These are phyloP conservation scores for Pachycephus smyrnensis DNA, from an alignment of 2,888 invertebrate genomes.

Conservation along the genomic window DNA sequence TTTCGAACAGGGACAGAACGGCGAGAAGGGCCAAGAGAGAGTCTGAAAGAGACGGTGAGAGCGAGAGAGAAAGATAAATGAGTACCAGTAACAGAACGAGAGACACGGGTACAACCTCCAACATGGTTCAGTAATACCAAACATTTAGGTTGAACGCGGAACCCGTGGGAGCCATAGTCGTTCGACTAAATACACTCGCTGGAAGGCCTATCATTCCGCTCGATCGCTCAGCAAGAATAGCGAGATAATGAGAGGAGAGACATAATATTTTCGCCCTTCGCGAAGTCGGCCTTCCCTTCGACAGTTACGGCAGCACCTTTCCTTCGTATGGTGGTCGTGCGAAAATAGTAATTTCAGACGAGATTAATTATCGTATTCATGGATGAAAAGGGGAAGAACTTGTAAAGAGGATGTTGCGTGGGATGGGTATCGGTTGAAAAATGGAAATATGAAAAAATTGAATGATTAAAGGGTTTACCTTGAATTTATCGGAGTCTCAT, in stretches of 20 bases:
- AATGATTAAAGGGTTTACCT: background rate
- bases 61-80: slow-evolving; percentile 22
- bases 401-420: background rate
- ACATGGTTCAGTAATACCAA: slow-evolving; percentile 56
- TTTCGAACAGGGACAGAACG: slow-evolving; percentile 50
- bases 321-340: background rate
- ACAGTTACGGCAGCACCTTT: background rate
- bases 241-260: slow-evolving; percentile 56
- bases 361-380: background rate
- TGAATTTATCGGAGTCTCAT: background rate
- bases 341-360: background rate
- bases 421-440: background rate
- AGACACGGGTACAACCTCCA: background rate
- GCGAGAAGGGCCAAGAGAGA: slow-evolving; percentile 17
- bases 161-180: slow-evolving; percentile 40
- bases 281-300: background rate
- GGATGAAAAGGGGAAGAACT: background rate
- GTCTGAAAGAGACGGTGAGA: background rate
- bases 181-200: slow-evolving; percentile 62
- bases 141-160: slow-evolving; percentile 58
- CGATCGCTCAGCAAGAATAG: slow-evolving; percentile 63
- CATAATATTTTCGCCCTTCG: slow-evolving; percentile 43
- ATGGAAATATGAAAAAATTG: background rate
- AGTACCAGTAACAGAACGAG: slow-evolving; percentile 23
- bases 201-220: slow-evolving; percentile 60